Evolutionary conservation across 35 echinoderm and acorn worm genomes (phyloP).

Genomic region (Patiria miniata): DNA sequence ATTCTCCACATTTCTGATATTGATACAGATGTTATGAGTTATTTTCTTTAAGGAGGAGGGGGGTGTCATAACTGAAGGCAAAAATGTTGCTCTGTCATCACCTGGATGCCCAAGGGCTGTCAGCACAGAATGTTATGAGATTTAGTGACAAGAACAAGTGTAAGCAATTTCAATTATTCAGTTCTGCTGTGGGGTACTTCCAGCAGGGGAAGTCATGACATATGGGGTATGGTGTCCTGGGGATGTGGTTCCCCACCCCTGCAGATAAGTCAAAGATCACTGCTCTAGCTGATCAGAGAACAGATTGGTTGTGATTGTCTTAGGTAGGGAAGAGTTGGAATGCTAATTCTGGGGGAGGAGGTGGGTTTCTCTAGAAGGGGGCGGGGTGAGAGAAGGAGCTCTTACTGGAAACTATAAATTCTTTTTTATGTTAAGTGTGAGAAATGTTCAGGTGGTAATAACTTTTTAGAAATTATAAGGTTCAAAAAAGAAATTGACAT

Average conservation of each 20-base stretch:
- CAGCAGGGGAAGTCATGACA: background rate
- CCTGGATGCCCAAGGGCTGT: background rate
- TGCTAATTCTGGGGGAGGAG: too few relatives aligned
- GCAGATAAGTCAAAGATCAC: background rate
- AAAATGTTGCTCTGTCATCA: constrained; percentile 14
- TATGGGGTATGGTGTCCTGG: background rate
- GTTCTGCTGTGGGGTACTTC: background rate
- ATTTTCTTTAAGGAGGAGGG: background rate
- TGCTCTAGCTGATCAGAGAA: background rate
- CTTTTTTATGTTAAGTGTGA: too few relatives aligned
- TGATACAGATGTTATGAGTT: constrained; percentile 15
- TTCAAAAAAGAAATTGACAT: too few relatives aligned
- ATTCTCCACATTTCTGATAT: constrained; percentile 9
- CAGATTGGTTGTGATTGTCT: background rate
- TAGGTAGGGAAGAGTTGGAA: background rate
- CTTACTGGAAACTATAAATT: too few relatives aligned
- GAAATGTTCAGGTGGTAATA: too few relatives aligned
- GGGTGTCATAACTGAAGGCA: background rate
- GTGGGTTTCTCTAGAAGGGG: too few relatives aligned
- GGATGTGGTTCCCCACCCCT: background rate
- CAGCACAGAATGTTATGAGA: background rate
- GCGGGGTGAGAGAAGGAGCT: too few relatives aligned
- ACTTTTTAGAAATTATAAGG: too few relatives aligned
- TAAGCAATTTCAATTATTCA: constrained; percentile 12
- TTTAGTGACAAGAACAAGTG: constrained; percentile 22